Conservation (phyloP, 2,113 vertebrate genomes). For the Cinclus cinclus region DNA sequence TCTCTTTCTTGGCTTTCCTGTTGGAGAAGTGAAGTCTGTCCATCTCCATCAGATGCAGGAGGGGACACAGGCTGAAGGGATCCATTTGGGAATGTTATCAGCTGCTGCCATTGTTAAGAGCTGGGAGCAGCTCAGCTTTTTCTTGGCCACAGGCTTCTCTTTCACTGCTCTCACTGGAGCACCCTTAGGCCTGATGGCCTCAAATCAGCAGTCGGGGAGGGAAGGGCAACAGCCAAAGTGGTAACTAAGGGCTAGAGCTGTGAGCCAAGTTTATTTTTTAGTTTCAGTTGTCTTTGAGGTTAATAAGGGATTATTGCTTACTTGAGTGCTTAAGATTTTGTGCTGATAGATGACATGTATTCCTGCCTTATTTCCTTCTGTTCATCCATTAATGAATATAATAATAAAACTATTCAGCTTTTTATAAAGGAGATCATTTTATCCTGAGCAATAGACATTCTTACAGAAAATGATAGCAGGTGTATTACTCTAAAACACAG, state of each 20-base stretch:
- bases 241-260: neutral
- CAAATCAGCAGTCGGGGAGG: accelerated
- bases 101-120: neutral
- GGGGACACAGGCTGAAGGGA: too few species aligned
- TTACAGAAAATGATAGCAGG: neutral
- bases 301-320: neutral
- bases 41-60: too few species aligned
- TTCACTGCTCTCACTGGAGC: accelerated
- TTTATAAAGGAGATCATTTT: neutral
- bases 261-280: neutral
- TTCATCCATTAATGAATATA: neutral
- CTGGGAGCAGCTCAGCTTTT: neutral
- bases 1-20: neutral
- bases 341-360: neutral
- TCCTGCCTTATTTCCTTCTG: neutral
- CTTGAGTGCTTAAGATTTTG: neutral
- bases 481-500: neutral
- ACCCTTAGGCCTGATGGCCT: neutral
- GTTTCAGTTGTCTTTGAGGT: neutral
- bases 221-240: neutral
- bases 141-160: neutral
- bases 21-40: neutral
- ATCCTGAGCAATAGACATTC: neutral
- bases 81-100: neutral
- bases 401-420: neutral